Evolutionary conservation across 2,888 invertebrate species (phyloP), one percentile per base, ranked within the genome.

Genomic region (Rambutsinella grinnellia): DNA sequence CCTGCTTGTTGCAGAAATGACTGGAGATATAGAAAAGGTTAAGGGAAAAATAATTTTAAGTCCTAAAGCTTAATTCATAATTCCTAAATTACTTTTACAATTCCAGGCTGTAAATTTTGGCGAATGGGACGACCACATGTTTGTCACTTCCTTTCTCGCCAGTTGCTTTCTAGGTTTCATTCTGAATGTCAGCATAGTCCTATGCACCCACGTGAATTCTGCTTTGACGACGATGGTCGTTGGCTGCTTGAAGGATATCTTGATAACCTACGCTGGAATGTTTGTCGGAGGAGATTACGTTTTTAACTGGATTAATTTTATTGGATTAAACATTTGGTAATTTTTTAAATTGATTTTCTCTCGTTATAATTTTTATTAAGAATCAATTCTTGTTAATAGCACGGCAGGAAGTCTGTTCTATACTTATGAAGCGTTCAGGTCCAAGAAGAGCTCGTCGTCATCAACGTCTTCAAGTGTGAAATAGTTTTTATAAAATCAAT

Each of bases 161-260:
- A 97, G 98, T 0, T 98, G 98, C 87, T 88, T 97, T 15, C 97
- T 99, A 95, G 99, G 99, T 0, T 99, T 98, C 87, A 89, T 99
- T 56, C 89, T 99, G 62, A 95, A 95, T 53, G 99, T 97, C 87
- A 95, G 97, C 86, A 94, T 97, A n/a, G 94, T 99, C 85, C 87
- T 99, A 54, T 99, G 99, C 87, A 99, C 99, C 0, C 92, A 94
- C 85, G 92, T 94, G 87, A 99, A 99, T 87, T 98, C 98, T 70
- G 98, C 99, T 15, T 89, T 99, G 62, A 99, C 99, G 0, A 99
- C 99, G 0, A 97, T 98, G 5, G 97, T 99, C 75, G 95, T 99
- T 81, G 99, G 99, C 3, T 98, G 98, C 85, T 89, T 99, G 67
- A 99, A 99, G 89, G 99, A 99, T 88, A 94, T 99, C 83, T 91